phyloP scores from a whole-genome alignment of 53 echinoderm and acorn worm genomes.

The Echinometra lucunter region DNA sequence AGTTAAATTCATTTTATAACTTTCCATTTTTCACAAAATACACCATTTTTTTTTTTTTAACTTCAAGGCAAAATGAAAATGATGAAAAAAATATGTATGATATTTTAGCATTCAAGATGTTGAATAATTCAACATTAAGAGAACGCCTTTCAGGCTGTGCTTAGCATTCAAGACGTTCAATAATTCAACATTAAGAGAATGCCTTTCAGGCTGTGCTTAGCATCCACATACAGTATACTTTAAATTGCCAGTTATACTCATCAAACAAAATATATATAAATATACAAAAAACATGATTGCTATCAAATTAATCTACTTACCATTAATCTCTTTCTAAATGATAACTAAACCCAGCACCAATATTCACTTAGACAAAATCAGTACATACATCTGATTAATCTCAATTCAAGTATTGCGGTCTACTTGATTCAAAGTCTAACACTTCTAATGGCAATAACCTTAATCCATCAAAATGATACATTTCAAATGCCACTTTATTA shows the following conservation, averaged over 20 bases:
- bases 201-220: not conserved
- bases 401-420: not conserved
- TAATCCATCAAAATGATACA: not conserved
- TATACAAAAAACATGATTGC: conserved; percentile 41
- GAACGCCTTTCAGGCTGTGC: not conserved
- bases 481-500: not conserved
- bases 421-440: not conserved
- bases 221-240: not conserved
- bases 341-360: conserved; percentile 27
- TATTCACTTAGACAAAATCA: not conserved
- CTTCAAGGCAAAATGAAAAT: not conserved
- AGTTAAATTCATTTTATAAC: not conserved
- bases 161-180: not conserved
- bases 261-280: conserved; percentile 38
- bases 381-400: not conserved
- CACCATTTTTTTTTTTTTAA: not conserved
- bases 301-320: not conserved
- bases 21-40: not conserved
- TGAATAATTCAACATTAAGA: not conserved
- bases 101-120: not conserved
- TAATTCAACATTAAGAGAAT: not conserved
- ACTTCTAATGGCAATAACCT: not conserved
- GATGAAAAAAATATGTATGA: not conserved
- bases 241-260: conserved; percentile 7
- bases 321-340: not conserved